Evolutionary conservation across 2,797 vertebrate species (phyloP).

Genomic region (Coracias cyanogaster): DNA sequence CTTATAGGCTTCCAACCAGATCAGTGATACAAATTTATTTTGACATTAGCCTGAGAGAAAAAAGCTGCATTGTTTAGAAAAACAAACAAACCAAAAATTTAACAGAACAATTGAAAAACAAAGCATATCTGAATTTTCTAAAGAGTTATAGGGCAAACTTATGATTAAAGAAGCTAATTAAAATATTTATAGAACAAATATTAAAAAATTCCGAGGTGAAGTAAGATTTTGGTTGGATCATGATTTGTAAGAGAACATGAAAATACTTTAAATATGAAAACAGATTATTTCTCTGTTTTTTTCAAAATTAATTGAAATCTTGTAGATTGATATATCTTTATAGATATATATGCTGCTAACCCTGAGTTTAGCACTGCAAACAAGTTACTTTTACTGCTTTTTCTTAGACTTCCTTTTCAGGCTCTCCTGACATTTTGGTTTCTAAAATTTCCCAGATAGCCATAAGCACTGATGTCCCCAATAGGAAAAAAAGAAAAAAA

Average conservation of each 20-base stretch:
- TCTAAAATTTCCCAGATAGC: not conserved
- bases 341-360: not conserved
- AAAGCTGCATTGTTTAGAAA: constrained; percentile 49
- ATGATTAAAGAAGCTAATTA: constrained; percentile 43
- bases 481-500: not conserved
- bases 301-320: not conserved
- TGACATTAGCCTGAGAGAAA: constrained; percentile 76
- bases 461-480: not conserved
- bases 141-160: not conserved
- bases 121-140: constrained; percentile 23
- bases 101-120: not conserved
- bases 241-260: not conserved
- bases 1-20: constrained; percentile 38
- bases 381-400: not conserved
- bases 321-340: not conserved
- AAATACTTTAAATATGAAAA: not conserved
- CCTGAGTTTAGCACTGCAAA: not conserved
- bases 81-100: constrained; percentile 30
- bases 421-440: not conserved
- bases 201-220: constrained; percentile 41
- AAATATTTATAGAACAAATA: not conserved
- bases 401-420: not conserved
- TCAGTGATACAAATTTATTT: constrained; percentile 68
- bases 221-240: not conserved
- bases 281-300: not conserved